Base-by-base conservation (phyloP, 2,888 invertebrate species). In the Pardosa pseudoannulata region DNA sequence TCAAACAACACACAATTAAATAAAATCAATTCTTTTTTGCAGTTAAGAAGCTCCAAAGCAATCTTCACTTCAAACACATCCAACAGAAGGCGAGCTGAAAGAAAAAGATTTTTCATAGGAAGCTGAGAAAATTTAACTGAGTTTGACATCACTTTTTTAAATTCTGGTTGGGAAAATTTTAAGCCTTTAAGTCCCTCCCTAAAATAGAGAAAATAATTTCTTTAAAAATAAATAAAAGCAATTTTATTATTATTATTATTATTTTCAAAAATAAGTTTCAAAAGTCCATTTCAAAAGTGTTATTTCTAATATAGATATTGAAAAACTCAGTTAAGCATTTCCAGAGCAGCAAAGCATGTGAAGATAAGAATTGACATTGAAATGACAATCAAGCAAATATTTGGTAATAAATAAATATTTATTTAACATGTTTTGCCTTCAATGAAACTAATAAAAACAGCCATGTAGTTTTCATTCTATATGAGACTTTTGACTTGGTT, bases 71-170 rank as follows among this genome's bases (percentile, higher is more conserved):
- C 46, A 80, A 73, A 65, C 13, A 11, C 62, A 64, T 41, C 65
- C 71, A 73, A 31, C 1, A 46, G 41, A 46, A 31, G 56, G 23
- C 27, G 32, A 64, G 62, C 41, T 29, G 64, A 32, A 67, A 80
- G 41, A 75, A 29, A 73, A 39, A 74, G 31, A 28, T 50, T 31
- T 28, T 71, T 72, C 27, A 64, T 1, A 72, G 41, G 72, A 65
- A 80, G 79, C 79, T 62, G 27, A 32, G 65, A 31, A 3, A 11
- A 16, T 73, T 72, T 73, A 73, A 27, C 79, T 73, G 65, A 73
- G 79, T 62, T 80, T 80, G 65, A 67, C 50, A 13, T 7, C 36
- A 36, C 36, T 36, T 36, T 36, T 36, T 36, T 7, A 36, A 36
- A 36, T 36, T 7, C 36, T 36, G 6, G n/a, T n/a, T n/a, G n/a